A percentile compares a stretch with the other conserved stretches of the same genome.
Conservation (phyloP, 2,113 vertebrate genomes). For the Melanocharis versteri region DNA sequence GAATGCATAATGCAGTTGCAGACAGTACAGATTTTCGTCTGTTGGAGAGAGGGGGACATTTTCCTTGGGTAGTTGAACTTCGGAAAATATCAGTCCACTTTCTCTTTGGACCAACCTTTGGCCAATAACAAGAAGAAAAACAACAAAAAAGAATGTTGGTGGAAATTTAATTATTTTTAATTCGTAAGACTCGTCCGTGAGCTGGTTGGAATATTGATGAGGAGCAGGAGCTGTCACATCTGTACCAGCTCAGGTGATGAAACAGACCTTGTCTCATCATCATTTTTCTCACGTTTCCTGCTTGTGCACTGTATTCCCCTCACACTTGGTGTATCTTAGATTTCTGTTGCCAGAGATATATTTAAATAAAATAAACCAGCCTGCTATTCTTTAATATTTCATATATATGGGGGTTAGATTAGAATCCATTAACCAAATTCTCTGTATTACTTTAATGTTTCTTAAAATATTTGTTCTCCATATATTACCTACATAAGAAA, state of each 20-base stretch:
- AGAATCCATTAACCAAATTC: constrained; percentile 58
- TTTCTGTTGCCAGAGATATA: constrained; percentile 22
- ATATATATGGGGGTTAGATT: constrained; percentile 61
- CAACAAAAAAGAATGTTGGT: background rate
- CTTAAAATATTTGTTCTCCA: background rate
- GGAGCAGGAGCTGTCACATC: constrained; percentile 33
- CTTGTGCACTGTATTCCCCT: background rate
- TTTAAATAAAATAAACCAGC: constrained; percentile 63
- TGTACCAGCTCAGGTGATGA: constrained; percentile 4
- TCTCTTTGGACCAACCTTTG: background rate
- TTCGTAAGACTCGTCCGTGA: background rate
- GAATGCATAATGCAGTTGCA: background rate
- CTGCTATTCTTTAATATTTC: constrained; percentile 64
- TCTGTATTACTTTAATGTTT: constrained; percentile 54
- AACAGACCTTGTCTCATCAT: constrained; percentile 22
- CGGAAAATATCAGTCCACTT: background rate
- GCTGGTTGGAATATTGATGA: background rate
- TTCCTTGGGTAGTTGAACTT: constrained; percentile 2
- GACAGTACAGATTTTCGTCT: rapidly evolving
- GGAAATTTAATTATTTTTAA: background rate
- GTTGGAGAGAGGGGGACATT: background rate
- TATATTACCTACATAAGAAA: background rate
- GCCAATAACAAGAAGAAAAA: background rate
- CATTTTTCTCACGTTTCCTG: background rate
- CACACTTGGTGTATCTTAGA: background rate